These are phyloP conservation scores for Nephrotoma appendiculata DNA, from an alignment of 2,888 invertebrate species.

Conservation along the genomic window DNA sequence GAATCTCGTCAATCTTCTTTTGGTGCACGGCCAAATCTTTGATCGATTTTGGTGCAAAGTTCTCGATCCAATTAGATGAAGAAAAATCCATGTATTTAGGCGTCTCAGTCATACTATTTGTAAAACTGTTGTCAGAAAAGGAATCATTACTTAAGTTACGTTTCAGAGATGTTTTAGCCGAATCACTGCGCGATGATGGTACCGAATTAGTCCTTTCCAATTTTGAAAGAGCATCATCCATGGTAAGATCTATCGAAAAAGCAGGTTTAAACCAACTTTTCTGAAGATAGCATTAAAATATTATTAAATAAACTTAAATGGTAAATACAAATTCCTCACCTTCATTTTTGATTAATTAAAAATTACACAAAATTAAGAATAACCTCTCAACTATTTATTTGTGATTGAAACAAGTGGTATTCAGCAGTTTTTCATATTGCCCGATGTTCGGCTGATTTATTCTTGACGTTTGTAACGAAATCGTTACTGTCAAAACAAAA, in stretches of 20 bases:
- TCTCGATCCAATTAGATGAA: slow-evolving; percentile 40
- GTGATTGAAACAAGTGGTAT: no score
- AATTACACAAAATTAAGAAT: no score
- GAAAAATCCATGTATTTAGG: not conserved
- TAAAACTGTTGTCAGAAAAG: not conserved
- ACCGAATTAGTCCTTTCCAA: not conserved
- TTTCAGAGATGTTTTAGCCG: not conserved
- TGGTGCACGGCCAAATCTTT: slow-evolving; percentile 57
- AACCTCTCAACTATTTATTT: no score
- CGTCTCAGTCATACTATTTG: not conserved
- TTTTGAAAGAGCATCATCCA: not conserved
- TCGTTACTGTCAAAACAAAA: not conserved
- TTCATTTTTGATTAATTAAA: not conserved
- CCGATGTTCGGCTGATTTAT: no score
- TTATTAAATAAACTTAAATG: not conserved
- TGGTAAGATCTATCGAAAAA: not conserved
- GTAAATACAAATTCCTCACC: not conserved
- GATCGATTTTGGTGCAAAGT: slow-evolving; percentile 40
- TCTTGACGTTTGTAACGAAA: not conserved
- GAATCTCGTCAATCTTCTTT: slow-evolving; percentile 60
- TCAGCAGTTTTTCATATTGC: no score
- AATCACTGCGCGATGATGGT: not conserved
- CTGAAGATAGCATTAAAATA: not conserved
- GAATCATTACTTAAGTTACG: not conserved
- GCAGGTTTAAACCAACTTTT: slow-evolving; percentile 10